phyloP scores from a whole-genome alignment of 2,113 vertebrate species.

The Labeo catla region DNA sequence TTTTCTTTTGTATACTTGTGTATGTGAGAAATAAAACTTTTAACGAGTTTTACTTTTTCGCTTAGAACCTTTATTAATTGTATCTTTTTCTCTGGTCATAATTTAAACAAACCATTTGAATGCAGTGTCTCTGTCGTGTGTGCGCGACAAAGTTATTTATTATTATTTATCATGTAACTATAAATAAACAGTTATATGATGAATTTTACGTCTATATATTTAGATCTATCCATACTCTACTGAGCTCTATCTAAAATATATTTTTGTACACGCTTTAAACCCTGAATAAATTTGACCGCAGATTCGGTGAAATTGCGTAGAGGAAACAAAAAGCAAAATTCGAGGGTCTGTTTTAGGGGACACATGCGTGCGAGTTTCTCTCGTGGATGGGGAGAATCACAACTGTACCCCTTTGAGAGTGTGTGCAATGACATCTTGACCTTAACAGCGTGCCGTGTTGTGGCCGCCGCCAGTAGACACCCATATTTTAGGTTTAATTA shows the following conservation, averaged over 20 bases:
- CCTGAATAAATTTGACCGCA: neutral
- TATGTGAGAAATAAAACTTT: neutral
- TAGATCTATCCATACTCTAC: neutral
- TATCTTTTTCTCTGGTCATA: neutral
- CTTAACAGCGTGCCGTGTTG: conserved; percentile 77
- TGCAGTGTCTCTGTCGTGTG: neutral
- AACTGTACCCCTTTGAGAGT: conserved; percentile 25
- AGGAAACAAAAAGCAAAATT: neutral
- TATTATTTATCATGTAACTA: neutral
- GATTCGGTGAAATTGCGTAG: neutral
- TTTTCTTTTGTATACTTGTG: neutral
- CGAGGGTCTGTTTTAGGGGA: neutral
- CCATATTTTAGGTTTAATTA: conserved; percentile 80
- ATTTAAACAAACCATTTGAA: neutral
- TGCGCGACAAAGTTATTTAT: no score
- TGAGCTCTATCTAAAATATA: neutral
- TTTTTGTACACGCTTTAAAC: neutral
- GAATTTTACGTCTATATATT: neutral
- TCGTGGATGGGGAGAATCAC: neutral
- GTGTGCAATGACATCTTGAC: conserved; percentile 74
- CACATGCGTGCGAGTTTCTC: conserved; percentile 35
- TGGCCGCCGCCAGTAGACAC: conserved; percentile 69
- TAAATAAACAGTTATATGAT: no score
- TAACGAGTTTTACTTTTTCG: neutral
- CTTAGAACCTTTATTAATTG: neutral